Base-by-base conservation (phyloP, 2,888 invertebrate genomes). In the Leucozona laternaria region DNA sequence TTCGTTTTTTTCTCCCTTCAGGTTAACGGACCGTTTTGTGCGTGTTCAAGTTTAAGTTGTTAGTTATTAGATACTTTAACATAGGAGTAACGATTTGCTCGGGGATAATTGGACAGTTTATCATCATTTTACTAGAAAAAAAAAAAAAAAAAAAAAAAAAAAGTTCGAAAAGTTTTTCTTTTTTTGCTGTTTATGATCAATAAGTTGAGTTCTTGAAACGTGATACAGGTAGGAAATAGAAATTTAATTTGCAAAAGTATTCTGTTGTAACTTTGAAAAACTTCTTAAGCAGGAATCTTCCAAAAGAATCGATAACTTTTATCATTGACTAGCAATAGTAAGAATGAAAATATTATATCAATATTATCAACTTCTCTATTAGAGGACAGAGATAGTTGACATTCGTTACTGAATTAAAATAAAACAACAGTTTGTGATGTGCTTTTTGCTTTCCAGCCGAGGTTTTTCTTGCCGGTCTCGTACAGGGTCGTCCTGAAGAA, bases 21-120 rank as follows among this genome's bases (percentile, higher is more conserved):
- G 20, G 48, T 11, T 66, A 66, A 20, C 34, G 15, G 20, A 15
- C 43, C 15, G 48, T 40, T 71, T 55, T 71, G 57, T 50, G 66
- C 66, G 73, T 45, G 31, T 72, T 66, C 13, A 48, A 58, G 25
- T 75, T 75, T 57, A 70, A 45, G 80, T 62, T 76, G 71, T 75
- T 80, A 76, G 71, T 84, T 80, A 84, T 80, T 58, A 58, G 76
- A 83, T 55, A 48, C 76, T 62, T 53, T 15, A 25, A 73, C 60
- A 48, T 40, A 60, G 48, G 66, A 22, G 43, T 43, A 71, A n/a
- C 13, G 34, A 28, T 43, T 57, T 37, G 53, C 37, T 50, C 7
- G 68, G 50, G 48, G 76, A 66, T 84, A 76, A 80, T 84, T 72
- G 80, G 64, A 80, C 45, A 76, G 50, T 80, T 80, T 80, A 80